Percentiles rank a stretch among this genome's conserved stretches.
Evolutionary conservation across 64 coral and sea anemone genomes (phyloP).

Genomic region (Actinia equina): DNA sequence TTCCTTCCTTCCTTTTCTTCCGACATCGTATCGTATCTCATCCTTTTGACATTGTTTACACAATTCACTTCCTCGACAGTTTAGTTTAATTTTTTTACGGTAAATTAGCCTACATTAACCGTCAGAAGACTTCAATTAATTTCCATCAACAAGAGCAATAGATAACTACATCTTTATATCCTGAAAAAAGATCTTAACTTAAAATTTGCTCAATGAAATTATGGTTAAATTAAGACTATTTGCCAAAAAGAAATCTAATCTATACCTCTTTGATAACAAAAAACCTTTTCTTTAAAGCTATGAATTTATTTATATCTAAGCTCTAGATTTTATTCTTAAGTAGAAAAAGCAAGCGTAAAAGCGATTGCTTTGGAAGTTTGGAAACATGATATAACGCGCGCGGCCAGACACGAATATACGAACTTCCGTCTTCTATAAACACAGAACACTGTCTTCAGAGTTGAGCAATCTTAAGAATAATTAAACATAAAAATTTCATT

Average conservation of each 20-base stretch:
- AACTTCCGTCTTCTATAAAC: not conserved
- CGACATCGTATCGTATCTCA: not conserved
- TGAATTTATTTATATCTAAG: no score
- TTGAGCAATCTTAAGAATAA: not conserved
- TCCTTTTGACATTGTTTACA: not conserved
- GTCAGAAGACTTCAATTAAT: not conserved
- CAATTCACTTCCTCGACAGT: not conserved
- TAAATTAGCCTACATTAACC: not conserved
- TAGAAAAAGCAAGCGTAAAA: not conserved
- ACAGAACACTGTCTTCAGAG: not conserved
- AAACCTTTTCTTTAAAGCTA: no score
- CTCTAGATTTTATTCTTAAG: not conserved
- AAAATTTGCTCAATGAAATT: not conserved
- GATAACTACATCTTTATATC: not conserved
- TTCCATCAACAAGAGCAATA: not conserved
- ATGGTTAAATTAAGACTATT: no score
- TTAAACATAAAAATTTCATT: no score
- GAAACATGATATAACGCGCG: not conserved
- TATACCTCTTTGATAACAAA: not conserved
- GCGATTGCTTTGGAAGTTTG: not conserved
- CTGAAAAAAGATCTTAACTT: not conserved
- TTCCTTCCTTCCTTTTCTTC: not conserved
- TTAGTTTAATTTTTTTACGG: not conserved
- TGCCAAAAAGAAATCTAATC: no score
- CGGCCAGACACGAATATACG: not conserved